Base-by-base conservation (phyloP, 2,888 invertebrate genomes). In the Amphipoea oculea region DNA sequence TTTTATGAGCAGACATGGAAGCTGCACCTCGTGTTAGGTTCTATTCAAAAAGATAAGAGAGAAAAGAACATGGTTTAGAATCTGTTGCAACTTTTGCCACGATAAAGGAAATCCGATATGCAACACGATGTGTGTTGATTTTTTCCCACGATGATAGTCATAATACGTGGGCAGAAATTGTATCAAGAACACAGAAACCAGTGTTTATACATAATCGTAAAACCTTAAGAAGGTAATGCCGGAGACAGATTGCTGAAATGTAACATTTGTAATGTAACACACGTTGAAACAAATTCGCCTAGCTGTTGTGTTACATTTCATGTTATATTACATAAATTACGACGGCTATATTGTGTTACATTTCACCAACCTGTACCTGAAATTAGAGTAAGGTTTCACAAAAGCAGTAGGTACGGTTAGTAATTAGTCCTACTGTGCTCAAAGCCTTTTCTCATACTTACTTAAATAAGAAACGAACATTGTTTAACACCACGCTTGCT, bases 51-150 rank as follows among this genome's bases (percentile, higher is more conserved):
- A 69, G 66, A 83, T 68, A 48, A 67, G 40, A 63, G 7, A 54
- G 12, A 2, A 54, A 67, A 77, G 14, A 62, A 69, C 65, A 69
- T 29, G 69, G 23, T n/a, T 42, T 20, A 20, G n/a, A 69, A 63
- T 68, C 12, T n/a, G 29, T 81, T 45, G 6, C 0, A 42, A 12
- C 57, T 42, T 4, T 63, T 48, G 29, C 11, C 14, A 17, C 12
- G 11, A 67, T 29, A 63, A 20, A 36, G 23, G 60, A 69, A 79
- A 51, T 69, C 4, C 20, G 63, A 82, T 76, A n/a, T 14, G n/a
- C 48, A 17, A 40, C 40, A 23, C 29, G 23, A 29, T 23, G 12
- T 36, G n/a, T 82, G 14, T 42, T 0, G 0, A 5, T 17, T 60
- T 36, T 67, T 76, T 67, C 67, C 40, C 79, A 78, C 62, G 60